Conservation (phyloP, 1,140 invertebrate genomes). For the Drosophila arizonae region DNA sequence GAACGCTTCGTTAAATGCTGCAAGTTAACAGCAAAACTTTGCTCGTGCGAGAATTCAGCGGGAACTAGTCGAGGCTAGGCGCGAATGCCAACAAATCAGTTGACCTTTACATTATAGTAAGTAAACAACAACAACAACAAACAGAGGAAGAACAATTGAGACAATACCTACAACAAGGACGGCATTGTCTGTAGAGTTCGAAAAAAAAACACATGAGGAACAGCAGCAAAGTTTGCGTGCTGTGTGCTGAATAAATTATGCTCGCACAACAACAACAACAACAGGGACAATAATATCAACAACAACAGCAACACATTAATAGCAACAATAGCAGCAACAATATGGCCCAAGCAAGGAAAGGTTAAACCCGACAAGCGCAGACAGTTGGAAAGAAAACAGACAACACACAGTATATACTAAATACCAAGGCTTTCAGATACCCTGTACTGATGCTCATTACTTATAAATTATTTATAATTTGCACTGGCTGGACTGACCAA, state of each 20-base stretch:
- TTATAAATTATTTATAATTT: too few species aligned
- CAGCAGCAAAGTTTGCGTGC: conserved; percentile 30
- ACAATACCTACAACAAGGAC: background rate
- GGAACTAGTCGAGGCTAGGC: conserved; percentile 3
- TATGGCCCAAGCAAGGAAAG: conserved; percentile 61
- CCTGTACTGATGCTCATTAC: background rate
- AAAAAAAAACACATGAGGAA: background rate
- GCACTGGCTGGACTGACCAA: too few species aligned
- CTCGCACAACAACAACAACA: conserved; percentile 49
- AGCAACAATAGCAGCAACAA: conserved; percentile 57
- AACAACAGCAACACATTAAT: conserved; percentile 41
- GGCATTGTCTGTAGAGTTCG: conserved; percentile 8
- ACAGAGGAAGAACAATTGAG: background rate
- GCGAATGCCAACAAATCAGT: conserved; percentile 43
- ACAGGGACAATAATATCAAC: conserved; percentile 26
- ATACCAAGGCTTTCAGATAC: background rate
- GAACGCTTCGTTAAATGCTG: background rate
- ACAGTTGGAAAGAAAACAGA: background rate
- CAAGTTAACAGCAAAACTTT: background rate
- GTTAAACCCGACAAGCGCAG: conserved; percentile 59
- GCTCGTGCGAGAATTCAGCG: conserved; percentile 3
- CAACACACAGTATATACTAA: background rate
- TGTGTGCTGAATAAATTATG: conserved; percentile 69
- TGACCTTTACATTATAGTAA: background rate
- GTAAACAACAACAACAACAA: background rate